These are phyloP conservation scores for Idris sp. DNA, from an alignment of 1,140 invertebrate species.

Conservation along the genomic window DNA sequence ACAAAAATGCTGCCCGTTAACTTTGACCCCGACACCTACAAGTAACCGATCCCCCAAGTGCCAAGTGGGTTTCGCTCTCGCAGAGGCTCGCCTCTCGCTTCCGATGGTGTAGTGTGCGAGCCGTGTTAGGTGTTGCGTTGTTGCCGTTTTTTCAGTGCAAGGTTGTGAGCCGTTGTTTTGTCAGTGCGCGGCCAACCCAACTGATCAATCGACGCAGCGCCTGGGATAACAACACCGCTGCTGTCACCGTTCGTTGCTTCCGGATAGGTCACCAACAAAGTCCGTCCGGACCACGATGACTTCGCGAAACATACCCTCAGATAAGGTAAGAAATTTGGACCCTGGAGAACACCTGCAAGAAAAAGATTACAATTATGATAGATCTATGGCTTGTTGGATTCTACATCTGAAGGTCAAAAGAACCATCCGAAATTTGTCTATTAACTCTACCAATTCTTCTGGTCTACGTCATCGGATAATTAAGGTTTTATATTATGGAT, in stretches of 20 bases:
- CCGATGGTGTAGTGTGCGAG: slow-evolving; percentile 34
- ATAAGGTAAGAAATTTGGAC: slow-evolving; percentile 52
- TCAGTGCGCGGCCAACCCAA: slow-evolving; percentile 25
- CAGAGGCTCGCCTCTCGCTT: no score
- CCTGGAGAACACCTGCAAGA: no score
- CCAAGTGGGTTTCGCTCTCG: no score
- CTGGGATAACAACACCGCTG: slow-evolving; percentile 41
- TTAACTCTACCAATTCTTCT: no score
- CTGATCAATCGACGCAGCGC: slow-evolving; percentile 30
- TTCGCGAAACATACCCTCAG: slow-evolving; percentile 46
- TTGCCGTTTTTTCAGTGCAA: slow-evolving; percentile 16
- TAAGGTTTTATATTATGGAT: no score
- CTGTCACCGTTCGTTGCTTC: slow-evolving; percentile 36
- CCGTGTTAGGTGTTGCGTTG: slow-evolving; percentile 18
- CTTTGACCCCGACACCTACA: slow-evolving; percentile 32
- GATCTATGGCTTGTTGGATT: no score
- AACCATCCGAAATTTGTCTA: no score
- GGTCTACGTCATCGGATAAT: no score
- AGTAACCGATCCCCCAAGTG: no score
- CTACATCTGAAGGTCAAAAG: no score
- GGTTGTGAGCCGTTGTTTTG: slow-evolving; percentile 22
- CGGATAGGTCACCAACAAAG: slow-evolving; percentile 28
- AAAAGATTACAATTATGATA: no score
- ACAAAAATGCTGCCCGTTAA: slow-evolving; percentile 31
- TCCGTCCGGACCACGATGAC: slow-evolving; percentile 29